Evolutionary conservation across 2,797 vertebrate species (phyloP), one percentile per base, ranked within the genome.

Genomic region (Pogoniulus pusillus): DNA sequence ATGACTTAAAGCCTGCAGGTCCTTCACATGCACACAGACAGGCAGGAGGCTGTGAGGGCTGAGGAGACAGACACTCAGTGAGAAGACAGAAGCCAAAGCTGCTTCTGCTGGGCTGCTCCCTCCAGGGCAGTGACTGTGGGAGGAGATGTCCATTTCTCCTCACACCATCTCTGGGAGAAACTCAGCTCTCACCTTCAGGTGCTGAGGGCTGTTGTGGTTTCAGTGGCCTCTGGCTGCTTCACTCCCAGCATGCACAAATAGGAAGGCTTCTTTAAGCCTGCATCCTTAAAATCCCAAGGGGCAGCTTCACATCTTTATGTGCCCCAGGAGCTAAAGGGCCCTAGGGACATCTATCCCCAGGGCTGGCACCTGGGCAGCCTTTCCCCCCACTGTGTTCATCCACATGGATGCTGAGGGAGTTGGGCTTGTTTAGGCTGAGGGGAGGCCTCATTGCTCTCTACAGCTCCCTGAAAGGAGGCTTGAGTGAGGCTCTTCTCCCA

Each of bases 1-100:
- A 29, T 4, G 49, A 29, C 54, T 60, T 64, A 12, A 2, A 78
- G 12, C 1, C 63, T 16, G 0, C n/a, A 22, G 24, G 6, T 2
- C 80, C 55, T 90, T 64, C 37, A 16, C 4, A 3, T 53, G 30
- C 23, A 13, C 12, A 15, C 59, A 6, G 34, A 66, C 65, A 77
- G 29, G 10, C 34, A 66, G 16, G 29, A 29, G 43, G 45, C 12
- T 41, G 20, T 3, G 3, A 47, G 12, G 49, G 51, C 47, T 37
- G 41, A 41, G 57, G 10, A 59, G 84, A 66, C 37, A 27, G 10
- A 41, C 41, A 41, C 37, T 13, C 76, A 35, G 70, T 16, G 27
- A 80, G 32, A 68, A 75, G 14, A 19, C 18, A 45, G 30, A 39
- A 35, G 27, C 27, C 54, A 37, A 10, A 39, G 4, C 10, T 29